Evolutionary conservation across 2,797 vertebrate genomes (phyloP).

Genomic region (Thamnophis elegans): DNA sequence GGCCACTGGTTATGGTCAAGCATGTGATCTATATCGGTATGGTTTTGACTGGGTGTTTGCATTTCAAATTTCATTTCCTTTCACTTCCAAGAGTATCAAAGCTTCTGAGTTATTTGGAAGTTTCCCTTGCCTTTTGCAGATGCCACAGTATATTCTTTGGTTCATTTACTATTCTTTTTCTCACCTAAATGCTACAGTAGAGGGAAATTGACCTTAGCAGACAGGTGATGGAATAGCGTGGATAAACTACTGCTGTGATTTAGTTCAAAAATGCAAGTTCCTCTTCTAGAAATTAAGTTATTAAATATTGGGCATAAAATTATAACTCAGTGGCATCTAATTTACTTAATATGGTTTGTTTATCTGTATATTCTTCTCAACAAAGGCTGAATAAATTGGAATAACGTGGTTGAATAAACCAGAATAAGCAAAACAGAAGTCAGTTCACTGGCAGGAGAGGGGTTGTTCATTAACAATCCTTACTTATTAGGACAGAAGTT

Average conservation of each 20-base stretch:
- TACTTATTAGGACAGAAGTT: neutral
- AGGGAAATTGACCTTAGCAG: neutral
- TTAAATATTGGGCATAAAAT: neutral
- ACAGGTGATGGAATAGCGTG: neutral
- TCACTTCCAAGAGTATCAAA: neutral
- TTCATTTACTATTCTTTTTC: neutral
- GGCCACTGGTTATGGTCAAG: conserved; percentile 86
- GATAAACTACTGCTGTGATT: neutral
- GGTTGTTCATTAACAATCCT: neutral
- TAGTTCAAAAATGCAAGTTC: neutral
- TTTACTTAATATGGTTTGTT: neutral
- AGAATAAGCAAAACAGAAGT: neutral
- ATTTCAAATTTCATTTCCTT: neutral
- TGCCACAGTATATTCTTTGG: neutral
- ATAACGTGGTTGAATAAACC: neutral
- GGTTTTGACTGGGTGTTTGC: neutral
- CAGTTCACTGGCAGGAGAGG: neutral
- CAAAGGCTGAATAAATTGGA: neutral
- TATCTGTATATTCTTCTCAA: neutral
- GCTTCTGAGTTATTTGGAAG: neutral
- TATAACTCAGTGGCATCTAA: neutral
- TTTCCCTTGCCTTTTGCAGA: neutral
- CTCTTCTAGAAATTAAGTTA: neutral
- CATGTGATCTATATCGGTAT: conserved; percentile 86
- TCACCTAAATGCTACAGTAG: neutral